Percentiles rank a stretch among this genome's conserved stretches.
phyloP scores from a whole-genome alignment of 2,888 invertebrate species.

The Isoperla grammatica region DNA sequence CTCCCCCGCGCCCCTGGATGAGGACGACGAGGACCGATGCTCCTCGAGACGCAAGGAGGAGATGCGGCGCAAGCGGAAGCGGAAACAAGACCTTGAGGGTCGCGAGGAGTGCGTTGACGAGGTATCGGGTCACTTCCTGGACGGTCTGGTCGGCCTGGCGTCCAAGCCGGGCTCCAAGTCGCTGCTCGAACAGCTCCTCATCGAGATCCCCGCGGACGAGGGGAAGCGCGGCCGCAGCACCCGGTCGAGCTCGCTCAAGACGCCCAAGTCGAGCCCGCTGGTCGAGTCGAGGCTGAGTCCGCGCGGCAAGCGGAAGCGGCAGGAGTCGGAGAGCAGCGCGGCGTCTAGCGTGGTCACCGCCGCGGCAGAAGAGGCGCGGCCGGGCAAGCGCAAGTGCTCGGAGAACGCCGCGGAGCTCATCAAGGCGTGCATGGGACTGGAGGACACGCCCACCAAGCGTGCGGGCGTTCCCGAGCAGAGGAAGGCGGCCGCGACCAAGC shows the following conservation, averaged over 20 bases:
- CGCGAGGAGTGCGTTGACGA: conserved; percentile 20
- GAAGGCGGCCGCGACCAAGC: neutral
- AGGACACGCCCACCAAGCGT: conserved; percentile 37
- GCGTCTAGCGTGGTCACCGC: conserved; percentile 45
- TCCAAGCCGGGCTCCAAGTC: conserved; percentile 41
- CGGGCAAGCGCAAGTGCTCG: conserved; percentile 54
- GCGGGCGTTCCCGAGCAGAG: neutral
- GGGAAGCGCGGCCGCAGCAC: conserved; percentile 39
- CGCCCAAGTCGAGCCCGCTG: conserved; percentile 14
- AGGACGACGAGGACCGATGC: conserved; percentile 28
- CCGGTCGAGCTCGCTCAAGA: conserved; percentile 31
- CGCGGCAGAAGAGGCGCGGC: conserved; percentile 43
- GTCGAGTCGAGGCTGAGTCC: conserved; percentile 12
- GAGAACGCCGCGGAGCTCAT: conserved; percentile 56
- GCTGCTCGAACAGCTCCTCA: conserved; percentile 69
- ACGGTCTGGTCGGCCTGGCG: conserved; percentile 8
- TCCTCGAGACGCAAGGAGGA: conserved; percentile 29
- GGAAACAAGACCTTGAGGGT: conserved; percentile 29
- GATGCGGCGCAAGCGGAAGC: conserved; percentile 28
- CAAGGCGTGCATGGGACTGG: conserved; percentile 51
- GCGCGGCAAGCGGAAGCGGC: conserved; percentile 61
- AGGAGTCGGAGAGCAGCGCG: conserved; percentile 65
- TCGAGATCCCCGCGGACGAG: conserved; percentile 67
- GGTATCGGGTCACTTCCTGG: conserved; percentile 19
- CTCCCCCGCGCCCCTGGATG: conserved; percentile 31